Conservation (phyloP, 2,888 invertebrate genomes). For the Peribatodes rhomboidaria region DNA sequence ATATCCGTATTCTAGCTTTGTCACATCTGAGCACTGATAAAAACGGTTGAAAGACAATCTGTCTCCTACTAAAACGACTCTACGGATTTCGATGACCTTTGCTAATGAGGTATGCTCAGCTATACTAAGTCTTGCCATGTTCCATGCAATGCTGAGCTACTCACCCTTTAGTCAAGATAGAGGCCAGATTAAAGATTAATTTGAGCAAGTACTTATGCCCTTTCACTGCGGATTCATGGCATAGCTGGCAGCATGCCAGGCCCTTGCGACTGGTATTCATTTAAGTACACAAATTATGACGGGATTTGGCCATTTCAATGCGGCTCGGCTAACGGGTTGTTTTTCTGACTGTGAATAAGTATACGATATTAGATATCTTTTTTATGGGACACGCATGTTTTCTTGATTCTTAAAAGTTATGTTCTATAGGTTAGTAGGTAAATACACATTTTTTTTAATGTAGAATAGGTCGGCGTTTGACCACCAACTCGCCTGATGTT, state of each 20-base stretch:
- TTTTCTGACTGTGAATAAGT: slow-evolving; percentile 5
- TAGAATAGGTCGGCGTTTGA: too few relatives aligned
- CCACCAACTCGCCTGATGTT: too few relatives aligned
- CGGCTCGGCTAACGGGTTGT: background rate
- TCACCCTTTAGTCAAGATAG: too few relatives aligned
- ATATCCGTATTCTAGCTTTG: too few relatives aligned
- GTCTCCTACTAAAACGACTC: too few relatives aligned
- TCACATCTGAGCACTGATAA: too few relatives aligned
- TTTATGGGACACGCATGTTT: slow-evolving; percentile 3
- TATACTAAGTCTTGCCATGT: too few relatives aligned
- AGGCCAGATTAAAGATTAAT: slow-evolving; percentile 3
- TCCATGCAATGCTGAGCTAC: too few relatives aligned
- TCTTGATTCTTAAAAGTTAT: background rate
- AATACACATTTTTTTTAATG: too few relatives aligned
- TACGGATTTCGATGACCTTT: too few relatives aligned
- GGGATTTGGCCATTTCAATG: slow-evolving; percentile 10
- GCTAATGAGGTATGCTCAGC: too few relatives aligned
- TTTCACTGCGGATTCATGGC: slow-evolving; percentile 30
- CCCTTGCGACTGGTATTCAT: slow-evolving; percentile 24
- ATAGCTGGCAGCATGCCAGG: slow-evolving; percentile 40
- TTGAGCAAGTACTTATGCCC: slow-evolving; percentile 11
- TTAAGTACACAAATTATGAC: slow-evolving; percentile 9
- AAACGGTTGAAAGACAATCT: too few relatives aligned
- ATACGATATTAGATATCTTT: background rate
- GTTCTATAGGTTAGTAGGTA: background rate